phyloP scores from a whole-genome alignment of 1,140 invertebrate species.

The Pantala flavescens region DNA sequence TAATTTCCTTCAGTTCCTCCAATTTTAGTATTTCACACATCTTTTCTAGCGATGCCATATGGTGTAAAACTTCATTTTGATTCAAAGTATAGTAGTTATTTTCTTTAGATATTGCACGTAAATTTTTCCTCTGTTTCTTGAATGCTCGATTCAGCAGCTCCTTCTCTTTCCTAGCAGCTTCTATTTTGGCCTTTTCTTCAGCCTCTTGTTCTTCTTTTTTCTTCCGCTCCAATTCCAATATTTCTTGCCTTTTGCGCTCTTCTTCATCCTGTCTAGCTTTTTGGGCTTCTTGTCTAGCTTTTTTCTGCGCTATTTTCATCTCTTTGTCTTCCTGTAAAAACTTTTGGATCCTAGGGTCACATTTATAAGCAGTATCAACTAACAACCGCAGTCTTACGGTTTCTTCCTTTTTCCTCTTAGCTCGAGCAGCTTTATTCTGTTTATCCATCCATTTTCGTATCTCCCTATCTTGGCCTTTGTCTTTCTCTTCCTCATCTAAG shows the following conservation, averaged over 20 bases:
- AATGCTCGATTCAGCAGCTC: conserved; percentile 72
- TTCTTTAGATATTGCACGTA: conserved; percentile 77
- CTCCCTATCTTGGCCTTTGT: conserved; percentile 88
- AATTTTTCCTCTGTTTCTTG: conserved; percentile 74
- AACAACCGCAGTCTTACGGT: conserved; percentile 77
- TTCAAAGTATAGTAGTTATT: conserved; percentile 72
- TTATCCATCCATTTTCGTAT: conserved; percentile 96
- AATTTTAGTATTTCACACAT: conserved; percentile 68
- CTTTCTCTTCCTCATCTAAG: conserved; percentile 96
- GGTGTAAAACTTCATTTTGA: conserved; percentile 60
- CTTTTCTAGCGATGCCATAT: conserved; percentile 84
- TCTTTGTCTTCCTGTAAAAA: conserved; percentile 94
- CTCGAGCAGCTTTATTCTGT: conserved; percentile 84
- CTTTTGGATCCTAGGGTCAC: conserved; percentile 82
- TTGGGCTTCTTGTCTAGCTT: conserved; percentile 75
- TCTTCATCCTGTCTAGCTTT: conserved; percentile 69
- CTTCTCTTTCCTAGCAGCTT: conserved; percentile 75
- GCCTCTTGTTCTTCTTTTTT: conserved; percentile 76
- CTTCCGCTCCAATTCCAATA: conserved; percentile 48
- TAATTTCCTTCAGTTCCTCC: conserved; percentile 56
- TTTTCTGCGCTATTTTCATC: conserved; percentile 76
- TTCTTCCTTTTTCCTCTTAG: conserved; percentile 93
- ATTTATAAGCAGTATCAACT: conserved; percentile 87
- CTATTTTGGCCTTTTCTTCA: conserved; percentile 64
- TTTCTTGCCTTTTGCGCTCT: conserved; percentile 53